Percentiles rank a stretch among this genome's conserved stretches.
phyloP scores from a whole-genome alignment of 64 coral and sea anemone species.

The Stichodactyla mertensii region DNA sequence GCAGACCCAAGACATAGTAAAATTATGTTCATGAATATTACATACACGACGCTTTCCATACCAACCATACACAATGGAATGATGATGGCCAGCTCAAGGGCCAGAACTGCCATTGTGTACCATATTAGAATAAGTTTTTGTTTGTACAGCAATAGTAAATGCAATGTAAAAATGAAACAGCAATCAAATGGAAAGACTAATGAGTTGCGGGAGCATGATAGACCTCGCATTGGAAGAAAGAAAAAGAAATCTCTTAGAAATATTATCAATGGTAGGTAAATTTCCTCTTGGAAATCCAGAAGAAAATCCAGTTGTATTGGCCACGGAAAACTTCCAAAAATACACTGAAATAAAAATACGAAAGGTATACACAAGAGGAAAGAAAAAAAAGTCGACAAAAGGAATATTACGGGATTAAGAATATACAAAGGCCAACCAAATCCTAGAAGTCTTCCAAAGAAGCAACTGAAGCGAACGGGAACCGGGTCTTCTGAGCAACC shows the following conservation, averaged over 20 bases:
- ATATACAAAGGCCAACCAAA: background rate
- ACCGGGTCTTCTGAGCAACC: background rate
- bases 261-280: background rate
- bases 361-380: background rate
- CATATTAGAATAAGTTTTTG: background rate
- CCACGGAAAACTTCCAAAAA: background rate
- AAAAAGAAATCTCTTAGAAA: background rate
- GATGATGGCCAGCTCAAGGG: background rate
- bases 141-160: background rate
- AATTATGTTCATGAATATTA: background rate
- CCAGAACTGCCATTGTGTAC: background rate
- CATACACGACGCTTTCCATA: background rate
- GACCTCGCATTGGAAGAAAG: background rate
- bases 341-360: too few relatives aligned
- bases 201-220: background rate
- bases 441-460: background rate
- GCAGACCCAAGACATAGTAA: slow-evolving; percentile 7
- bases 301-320: slow-evolving; percentile 1
- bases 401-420: background rate
- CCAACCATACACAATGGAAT: background rate
- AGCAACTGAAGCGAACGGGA: background rate
- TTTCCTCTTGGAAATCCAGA: background rate
- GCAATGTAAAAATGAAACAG: background rate
- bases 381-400: background rate
- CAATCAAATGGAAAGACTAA: background rate